Evolutionary conservation across 1,140 invertebrate species (phyloP).

Genomic region (Philotrypesis tridentata): DNA sequence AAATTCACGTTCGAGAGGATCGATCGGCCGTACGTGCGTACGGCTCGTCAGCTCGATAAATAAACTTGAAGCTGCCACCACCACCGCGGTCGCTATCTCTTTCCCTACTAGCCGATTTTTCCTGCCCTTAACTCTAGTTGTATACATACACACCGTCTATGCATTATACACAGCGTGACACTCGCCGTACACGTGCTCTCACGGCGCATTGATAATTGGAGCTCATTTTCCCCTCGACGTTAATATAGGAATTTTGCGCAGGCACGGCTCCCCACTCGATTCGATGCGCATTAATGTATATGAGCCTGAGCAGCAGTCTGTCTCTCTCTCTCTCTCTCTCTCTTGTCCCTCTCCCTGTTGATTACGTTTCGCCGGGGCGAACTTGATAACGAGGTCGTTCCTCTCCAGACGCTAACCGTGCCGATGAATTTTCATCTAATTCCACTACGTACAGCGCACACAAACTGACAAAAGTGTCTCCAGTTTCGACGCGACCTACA

Average conservation of each 20-base stretch:
- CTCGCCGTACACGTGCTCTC: background rate
- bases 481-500: background rate
- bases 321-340: too few relatives aligned
- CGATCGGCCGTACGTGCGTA: too few relatives aligned
- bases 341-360: background rate
- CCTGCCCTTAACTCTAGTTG: background rate
- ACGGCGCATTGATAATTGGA: constrained; percentile 10
- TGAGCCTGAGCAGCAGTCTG: background rate
- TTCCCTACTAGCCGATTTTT: background rate
- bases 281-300: background rate
- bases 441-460: too few relatives aligned
- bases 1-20: background rate
- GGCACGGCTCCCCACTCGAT: background rate
- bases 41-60: too few relatives aligned
- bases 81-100: too few relatives aligned
- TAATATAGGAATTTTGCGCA: constrained; percentile 13
- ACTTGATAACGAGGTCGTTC: constrained; percentile 22
- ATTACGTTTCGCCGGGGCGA: background rate
- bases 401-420: background rate
- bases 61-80: too few relatives aligned
- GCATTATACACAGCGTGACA: background rate
- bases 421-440: constrained; percentile 25
- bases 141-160: background rate
- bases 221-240: background rate
- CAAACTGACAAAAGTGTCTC: background rate